Evolutionary conservation across 1,140 invertebrate genomes (phyloP).

Genomic region (Chlorops oryzae): DNA sequence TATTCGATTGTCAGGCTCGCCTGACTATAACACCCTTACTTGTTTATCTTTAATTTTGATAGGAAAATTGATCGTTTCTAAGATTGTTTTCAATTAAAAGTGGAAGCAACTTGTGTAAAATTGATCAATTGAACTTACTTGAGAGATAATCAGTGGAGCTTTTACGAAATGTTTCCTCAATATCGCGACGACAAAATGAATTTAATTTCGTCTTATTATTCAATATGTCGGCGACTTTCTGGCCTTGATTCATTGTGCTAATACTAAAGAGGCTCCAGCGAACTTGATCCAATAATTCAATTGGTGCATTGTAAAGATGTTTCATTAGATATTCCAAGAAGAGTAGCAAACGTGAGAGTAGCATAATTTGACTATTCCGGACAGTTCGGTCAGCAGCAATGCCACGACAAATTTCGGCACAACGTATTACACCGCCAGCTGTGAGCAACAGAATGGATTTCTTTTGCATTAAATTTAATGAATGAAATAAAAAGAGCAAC

Average conservation of each 20-base stretch:
- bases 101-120: background rate
- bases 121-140: conserved; percentile 18
- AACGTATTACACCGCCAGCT: conserved; percentile 62
- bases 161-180: conserved; percentile 76
- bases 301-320: conserved; percentile 84
- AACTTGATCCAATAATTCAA: conserved; percentile 70
- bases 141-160: conserved; percentile 37
- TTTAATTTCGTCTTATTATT: conserved; percentile 40
- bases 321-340: conserved; percentile 94
- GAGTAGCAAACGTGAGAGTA: conserved; percentile 75
- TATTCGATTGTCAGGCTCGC: too few relatives aligned
- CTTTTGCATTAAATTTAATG: conserved; percentile 91
- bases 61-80: too few relatives aligned
- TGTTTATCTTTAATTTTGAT: too few relatives aligned
- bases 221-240: conserved; percentile 35
- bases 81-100: background rate
- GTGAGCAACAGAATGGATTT: conserved; percentile 84
- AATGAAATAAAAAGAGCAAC: conserved; percentile 89
- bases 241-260: conserved; percentile 37
- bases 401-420: conserved; percentile 58
- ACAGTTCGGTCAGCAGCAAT: conserved; percentile 40
- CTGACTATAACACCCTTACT: too few relatives aligned
- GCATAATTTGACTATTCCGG: conserved; percentile 67
- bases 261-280: conserved; percentile 47
- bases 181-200: conserved; percentile 52